Percentiles rank a stretch among this genome's conserved stretches.
Conservation (phyloP, 2,113 vertebrate genomes). For the Serilophus lunatus region DNA sequence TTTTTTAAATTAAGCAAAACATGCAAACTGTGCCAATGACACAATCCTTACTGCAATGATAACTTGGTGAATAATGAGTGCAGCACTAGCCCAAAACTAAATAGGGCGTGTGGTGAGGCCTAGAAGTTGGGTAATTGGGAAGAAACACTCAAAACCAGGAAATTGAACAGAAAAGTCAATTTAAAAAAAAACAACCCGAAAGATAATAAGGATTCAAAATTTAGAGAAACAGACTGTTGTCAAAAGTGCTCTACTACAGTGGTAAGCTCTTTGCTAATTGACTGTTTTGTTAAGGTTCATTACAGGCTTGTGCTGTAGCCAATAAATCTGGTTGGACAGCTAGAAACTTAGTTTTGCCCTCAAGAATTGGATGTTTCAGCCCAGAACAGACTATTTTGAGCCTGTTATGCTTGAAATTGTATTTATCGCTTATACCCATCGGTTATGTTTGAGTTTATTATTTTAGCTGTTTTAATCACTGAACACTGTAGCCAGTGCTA, state of each 20-base stretch:
- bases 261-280: neutral
- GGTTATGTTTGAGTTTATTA: neutral
- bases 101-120: neutral
- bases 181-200: neutral
- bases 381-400: neutral
- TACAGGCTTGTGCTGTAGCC: neutral
- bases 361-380: neutral
- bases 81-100: neutral
- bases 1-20: neutral
- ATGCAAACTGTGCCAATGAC: neutral
- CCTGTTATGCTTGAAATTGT: neutral
- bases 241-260: neutral
- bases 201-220: neutral
- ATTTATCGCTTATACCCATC: neutral
- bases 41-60: neutral
- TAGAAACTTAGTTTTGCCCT: neutral
- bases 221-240: neutral
- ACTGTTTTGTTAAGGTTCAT: neutral
- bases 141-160: neutral
- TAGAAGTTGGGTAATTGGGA: neutral
- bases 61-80: neutral
- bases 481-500: accelerated
- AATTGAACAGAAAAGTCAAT: neutral
- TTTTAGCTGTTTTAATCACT: neutral
- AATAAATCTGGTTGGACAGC: neutral